Conservation (phyloP, 2,888 invertebrate genomes). For the Synergus japonicus region DNA sequence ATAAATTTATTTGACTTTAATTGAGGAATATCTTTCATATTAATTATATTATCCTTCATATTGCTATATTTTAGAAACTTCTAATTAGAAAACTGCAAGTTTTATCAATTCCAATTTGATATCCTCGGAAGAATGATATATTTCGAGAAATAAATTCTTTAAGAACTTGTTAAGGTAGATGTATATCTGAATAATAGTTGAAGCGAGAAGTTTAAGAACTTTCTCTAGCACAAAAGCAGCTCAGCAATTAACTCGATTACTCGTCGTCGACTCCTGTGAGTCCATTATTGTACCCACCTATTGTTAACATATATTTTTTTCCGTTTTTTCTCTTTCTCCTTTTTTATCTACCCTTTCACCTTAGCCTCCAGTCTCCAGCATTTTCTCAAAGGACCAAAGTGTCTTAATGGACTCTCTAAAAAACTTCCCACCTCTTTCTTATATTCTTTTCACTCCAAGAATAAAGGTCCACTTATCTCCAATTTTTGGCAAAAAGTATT, state of each 20-base stretch:
- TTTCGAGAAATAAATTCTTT: too few species aligned
- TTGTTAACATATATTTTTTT: neutral
- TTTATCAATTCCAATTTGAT: neutral
- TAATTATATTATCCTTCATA: too few species aligned
- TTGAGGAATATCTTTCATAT: too few species aligned
- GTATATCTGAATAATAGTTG: neutral
- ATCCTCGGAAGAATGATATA: neutral
- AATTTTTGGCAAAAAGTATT: neutral
- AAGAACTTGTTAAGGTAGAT: neutral
- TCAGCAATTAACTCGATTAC: conserved; percentile 16
- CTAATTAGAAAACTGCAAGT: too few species aligned
- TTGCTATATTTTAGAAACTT: too few species aligned
- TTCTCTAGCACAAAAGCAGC: neutral
- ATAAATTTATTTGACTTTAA: too few species aligned
- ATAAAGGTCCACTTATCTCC: neutral
- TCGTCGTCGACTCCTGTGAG: conserved; percentile 1
- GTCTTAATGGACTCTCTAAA: conserved; percentile 13
- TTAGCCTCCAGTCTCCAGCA: neutral
- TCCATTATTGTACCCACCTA: conserved; percentile 2
- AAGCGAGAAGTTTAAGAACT: neutral
- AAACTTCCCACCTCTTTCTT: conserved; percentile 1
- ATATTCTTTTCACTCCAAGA: neutral
- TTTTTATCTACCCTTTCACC: conserved; percentile 6
- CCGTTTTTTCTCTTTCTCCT: neutral
- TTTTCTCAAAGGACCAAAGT: neutral